Base-by-base conservation (phyloP, 2,797 vertebrate genomes). In the Denticeps clupeoides region DNA sequence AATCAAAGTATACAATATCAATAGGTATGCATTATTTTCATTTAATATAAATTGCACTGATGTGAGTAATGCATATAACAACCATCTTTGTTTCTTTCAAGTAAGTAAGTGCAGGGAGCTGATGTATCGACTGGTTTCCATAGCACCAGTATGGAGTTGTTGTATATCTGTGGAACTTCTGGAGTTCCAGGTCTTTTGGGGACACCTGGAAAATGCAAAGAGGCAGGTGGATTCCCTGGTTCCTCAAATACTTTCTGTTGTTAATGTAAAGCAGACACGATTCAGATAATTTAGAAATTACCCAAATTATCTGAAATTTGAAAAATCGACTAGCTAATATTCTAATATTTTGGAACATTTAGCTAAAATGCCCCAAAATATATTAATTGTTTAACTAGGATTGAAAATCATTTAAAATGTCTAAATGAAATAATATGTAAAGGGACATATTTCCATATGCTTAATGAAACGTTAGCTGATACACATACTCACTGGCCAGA, bases 101-200 rank as follows among this genome's bases (percentile, higher is more conserved):
- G 69, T 0, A 70, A 84, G 70, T 96, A 97, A 2, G 83, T 91
- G 75, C 91, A 95, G 1, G 89, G 90, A 3, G 87, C 79, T 51
- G 75, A 85, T 41, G 84, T 84, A 56, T 94, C 89, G 0, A 85
- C 81, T 0, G 91, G 88, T 63, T 91, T 97, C 94, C 94, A 98
- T 11, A 93, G 73, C 45, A 97, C 90, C 73, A 98, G 70, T 1
- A 89, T 90, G 0, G 91, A 93, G 74, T 92, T 89, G 71, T 85
- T 87, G 63, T 93, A 97, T 3, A 85, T 91, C 75, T 97, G 93
- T 5, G 91, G 86, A 18, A 95, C 82, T 72, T 97, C 92, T 0
- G 93, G 94, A 3, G 89, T 91, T 5, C 89, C 86, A 0, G 92
- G 89, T 2, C 81, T 77, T 26, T 87, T 89, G 1, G 93, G 94